Evolutionary conservation across 2,888 invertebrate genomes (phyloP), one percentile per base, ranked within the genome.

Genomic region (Pandemis corylana): DNA sequence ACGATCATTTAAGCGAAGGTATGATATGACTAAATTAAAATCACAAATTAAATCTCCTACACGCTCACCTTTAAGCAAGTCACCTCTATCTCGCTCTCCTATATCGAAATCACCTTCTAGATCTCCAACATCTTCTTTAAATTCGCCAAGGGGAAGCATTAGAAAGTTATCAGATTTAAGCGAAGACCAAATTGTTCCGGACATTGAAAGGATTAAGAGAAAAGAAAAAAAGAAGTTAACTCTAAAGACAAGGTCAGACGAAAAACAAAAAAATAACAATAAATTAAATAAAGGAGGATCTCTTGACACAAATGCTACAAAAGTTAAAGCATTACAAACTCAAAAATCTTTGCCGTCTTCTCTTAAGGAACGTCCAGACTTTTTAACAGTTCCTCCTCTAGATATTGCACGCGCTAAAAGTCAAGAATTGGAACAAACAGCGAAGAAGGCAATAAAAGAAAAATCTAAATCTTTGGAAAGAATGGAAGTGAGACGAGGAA

Each of bases 401-500:
- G 95, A 95, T 86, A 94, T 96, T 78, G 95, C 94, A 71, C 91
- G 95, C 77, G 95, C 96, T 7, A 95, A 96, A 82, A 95, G 95
- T 79, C 95, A 96, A 86, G 95, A 96, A 91, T 84, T 95, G 15
- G 96, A 96, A 80, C 92, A 95, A 84, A 86, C 86, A 12, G 89
- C 92, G 67, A 94, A 89, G 88, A 90, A 89, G 44, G 91, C 94
- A 68, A 94, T 95, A 0, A 96, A 96, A 84, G 96, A 96, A 85
- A 96, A 96, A 78, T 96, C 96, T 0, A 96, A 96, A 81, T 96
- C 96, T 0, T 89, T 96, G 75, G 97, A 97, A 82, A 96, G 95
- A 87, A 93, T 96, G 89, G 96, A 96, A 83, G 85, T 95, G 0
- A 95, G 94, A 85, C 88, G 96, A 78, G 89, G 90, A 15, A 83